Conservation (phyloP, 2,113 vertebrate genomes). For the rat (Rattus norvegicus) region GRCr8 NC_086029.1:85889001-85889500, state of each 20-base stretch:
- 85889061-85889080: background rate
- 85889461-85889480: background rate
- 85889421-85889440: background rate
- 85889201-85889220: background rate
- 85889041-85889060: background rate
- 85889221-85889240: background rate
- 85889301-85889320: background rate
- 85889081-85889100: background rate
- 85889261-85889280: background rate
- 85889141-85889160: background rate
- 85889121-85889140: background rate
- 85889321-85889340: background rate
- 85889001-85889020: too few species aligned
- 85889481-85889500: background rate
- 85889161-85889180: background rate
- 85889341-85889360: background rate
- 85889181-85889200: background rate
- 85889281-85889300: background rate
- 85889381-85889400: background rate
- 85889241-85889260: background rate
- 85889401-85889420: background rate
- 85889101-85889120: background rate
- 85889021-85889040: background rate
- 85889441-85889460: background rate
- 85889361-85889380: background rate